phyloP scores from a whole-genome alignment of 2,797 vertebrate genomes.

The Eutrigla gurnardus region DNA sequence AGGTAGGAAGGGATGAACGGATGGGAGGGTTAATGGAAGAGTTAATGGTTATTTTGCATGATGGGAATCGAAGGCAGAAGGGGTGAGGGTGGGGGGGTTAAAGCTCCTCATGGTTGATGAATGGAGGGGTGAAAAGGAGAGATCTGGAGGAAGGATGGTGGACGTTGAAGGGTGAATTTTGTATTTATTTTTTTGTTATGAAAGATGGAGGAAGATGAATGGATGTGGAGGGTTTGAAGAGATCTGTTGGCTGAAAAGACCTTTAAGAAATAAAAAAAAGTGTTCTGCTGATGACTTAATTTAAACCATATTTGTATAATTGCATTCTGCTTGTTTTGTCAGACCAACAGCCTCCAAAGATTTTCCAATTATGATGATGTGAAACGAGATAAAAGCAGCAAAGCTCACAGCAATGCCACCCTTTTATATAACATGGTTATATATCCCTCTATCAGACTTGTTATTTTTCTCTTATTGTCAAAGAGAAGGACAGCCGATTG shows the following conservation, averaged over 20 bases:
- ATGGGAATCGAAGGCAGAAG: conserved; percentile 3
- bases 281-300: not conserved
- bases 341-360: not conserved
- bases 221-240: too few species aligned
- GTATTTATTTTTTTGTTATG: too few species aligned
- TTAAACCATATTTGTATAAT: not conserved
- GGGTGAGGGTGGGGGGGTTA: not conserved
- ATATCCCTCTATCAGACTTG: not conserved
- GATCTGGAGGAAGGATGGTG: conserved; percentile 1
- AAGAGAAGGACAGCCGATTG: conserved; percentile 10
- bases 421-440: not conserved
- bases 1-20: not conserved
- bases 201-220: too few species aligned
- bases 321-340: not conserved
- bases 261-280: too few species aligned
- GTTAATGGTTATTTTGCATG: conserved; percentile 19
- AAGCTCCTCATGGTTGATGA: conserved; percentile 4
- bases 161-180: conserved; percentile 5
- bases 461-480: conserved; percentile 5
- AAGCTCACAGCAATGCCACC: not conserved
- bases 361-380: not conserved
- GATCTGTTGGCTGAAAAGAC: too few species aligned
- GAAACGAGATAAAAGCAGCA: not conserved
- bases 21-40: conserved; percentile 25
- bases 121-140: conserved; percentile 11